A percentile compares a stretch with the other conserved stretches of the same genome.
Conservation (phyloP, 2,888 invertebrate genomes). For the Euproctis similis region DNA sequence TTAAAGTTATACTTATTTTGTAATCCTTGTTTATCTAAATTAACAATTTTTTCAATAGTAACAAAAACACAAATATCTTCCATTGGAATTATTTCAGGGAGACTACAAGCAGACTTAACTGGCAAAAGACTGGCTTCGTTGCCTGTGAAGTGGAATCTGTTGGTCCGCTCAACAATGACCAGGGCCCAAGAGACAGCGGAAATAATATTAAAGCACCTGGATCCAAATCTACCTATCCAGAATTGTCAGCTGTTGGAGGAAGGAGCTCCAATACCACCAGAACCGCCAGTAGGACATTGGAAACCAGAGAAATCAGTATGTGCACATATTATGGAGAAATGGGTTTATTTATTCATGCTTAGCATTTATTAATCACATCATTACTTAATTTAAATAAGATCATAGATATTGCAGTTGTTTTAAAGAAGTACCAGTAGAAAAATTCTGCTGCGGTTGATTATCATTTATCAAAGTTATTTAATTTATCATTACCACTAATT, state of each 20-base stretch:
- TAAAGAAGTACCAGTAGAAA: no score
- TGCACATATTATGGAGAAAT: conserved; percentile 5
- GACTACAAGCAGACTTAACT: conserved; percentile 88
- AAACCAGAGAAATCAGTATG: conserved; percentile 81
- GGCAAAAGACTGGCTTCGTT: conserved; percentile 87
- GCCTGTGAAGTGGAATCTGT: conserved; percentile 84
- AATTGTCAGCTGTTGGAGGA: conserved; percentile 88
- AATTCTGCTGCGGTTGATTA: no score
- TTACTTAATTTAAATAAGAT: no score
- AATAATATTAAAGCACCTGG: conserved; percentile 84
- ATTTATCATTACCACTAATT: no score
- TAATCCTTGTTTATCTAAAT: no score
- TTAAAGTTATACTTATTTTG: no score
- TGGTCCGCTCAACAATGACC: conserved; percentile 94
- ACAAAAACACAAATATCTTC: no score
- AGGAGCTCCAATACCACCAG: conserved; percentile 96
- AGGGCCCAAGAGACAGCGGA: conserved; percentile 93
- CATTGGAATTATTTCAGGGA: conserved; percentile 70
- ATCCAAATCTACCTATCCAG: conserved; percentile 70
- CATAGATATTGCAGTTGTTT: no score
- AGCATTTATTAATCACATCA: no score
- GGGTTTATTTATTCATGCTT: neutral
- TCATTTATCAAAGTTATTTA: no score
- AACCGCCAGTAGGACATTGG: conserved; percentile 93
- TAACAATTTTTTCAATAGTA: no score